Conservation (phyloP, 2,888 invertebrate genomes). For the Dione vanillae region DNA sequence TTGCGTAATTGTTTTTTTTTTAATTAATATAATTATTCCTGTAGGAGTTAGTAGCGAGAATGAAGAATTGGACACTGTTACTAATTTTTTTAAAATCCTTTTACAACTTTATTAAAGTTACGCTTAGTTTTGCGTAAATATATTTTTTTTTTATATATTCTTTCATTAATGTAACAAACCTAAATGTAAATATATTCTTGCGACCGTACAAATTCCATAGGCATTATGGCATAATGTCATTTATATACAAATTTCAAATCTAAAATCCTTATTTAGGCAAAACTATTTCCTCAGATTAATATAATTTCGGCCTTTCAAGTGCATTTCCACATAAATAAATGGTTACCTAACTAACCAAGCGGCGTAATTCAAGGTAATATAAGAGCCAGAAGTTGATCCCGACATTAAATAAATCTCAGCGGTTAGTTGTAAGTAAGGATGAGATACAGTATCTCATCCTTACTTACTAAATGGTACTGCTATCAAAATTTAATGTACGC, state of each 20-base stretch:
- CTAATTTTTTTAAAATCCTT: no score
- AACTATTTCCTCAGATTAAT: neutral
- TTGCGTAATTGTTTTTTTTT: no score
- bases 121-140: no score
- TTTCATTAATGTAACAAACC: neutral
- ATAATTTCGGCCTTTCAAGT: conserved; percentile 15
- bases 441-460: conserved; percentile 30
- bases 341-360: conserved; percentile 23
- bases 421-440: conserved; percentile 45
- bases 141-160: no score
- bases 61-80: no score
- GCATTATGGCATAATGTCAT: no score
- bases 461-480: conserved; percentile 9
- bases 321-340: conserved; percentile 29
- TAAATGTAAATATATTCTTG: neutral
- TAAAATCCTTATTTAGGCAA: neutral
- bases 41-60: no score
- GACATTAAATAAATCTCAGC: conserved; percentile 44
- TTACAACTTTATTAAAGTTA: no score
- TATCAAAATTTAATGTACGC: conserved; percentile 16
- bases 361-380: conserved; percentile 33
- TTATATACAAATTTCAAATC: neutral
- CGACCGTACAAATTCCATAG: neutral
- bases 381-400: conserved; percentile 41
- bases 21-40: no score